Conservation (phyloP, 2,888 invertebrate species). For the Tolmerus cingulatus region DNA sequence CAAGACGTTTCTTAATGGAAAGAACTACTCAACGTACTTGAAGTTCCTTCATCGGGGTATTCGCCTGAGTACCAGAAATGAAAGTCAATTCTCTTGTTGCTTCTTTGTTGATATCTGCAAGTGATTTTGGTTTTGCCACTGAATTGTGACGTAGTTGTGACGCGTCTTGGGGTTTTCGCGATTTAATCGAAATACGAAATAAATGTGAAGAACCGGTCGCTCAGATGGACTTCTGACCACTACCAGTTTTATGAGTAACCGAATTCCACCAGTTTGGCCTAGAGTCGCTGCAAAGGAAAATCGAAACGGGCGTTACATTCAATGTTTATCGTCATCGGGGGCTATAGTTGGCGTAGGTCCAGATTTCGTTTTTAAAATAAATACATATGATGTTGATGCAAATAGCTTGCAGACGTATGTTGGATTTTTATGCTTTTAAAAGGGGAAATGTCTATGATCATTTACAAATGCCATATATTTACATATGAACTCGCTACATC, state of each 20-base stretch:
- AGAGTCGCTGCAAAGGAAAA: background rate
- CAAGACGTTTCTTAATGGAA: background rate
- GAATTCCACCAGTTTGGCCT: background rate
- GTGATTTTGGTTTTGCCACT: background rate
- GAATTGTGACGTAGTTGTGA: background rate
- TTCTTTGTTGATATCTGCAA: background rate
- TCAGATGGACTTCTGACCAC: background rate
- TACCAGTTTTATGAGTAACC: background rate
- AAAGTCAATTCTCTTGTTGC: background rate
- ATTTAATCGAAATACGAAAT: background rate
- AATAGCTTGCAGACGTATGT: background rate
- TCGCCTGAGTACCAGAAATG: background rate
- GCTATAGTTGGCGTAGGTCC: background rate
- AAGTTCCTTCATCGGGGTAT: background rate
- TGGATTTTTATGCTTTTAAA: background rate
- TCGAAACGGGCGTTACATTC: background rate
- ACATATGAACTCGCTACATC: no score
- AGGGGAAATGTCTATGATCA: background rate
- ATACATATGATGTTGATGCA: background rate
- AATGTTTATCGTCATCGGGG: background rate
- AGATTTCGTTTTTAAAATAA: background rate
- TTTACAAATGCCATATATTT: background rate
- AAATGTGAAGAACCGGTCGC: background rate
- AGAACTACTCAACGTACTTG: background rate
- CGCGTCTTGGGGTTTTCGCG: background rate